Base-by-base conservation (phyloP, 2,797 vertebrate species). In the Fistularia tabacaria region DNA sequence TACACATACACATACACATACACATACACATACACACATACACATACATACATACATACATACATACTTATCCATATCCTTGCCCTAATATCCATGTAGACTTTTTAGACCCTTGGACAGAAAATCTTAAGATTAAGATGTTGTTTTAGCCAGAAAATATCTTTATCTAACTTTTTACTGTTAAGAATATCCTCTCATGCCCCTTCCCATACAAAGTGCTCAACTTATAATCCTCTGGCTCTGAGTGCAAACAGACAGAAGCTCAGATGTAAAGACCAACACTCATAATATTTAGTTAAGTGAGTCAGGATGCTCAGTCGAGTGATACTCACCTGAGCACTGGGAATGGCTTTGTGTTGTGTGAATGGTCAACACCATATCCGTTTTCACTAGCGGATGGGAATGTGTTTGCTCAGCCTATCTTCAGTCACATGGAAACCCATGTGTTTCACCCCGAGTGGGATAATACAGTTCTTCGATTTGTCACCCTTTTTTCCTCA, bases 241-340 rank as follows among this genome's bases (percentile, higher is more conserved):
- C 88, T 82, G 71, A 86, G 69, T 66, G 83, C 74, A 90, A 91
- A 91, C 77, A 88, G 54, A 55, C 58, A 50, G 78, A 74, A 76
- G 86, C 76, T 79, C 59, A 64, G 76, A 79, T 84, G 79, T 85
- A 86, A 86, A 88, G 87, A 78, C 73, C 75, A 83, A 85, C 85
- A 88, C 88, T 89, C 84, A 87, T 78, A 88, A 83, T 92, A 89
- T 92, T 92, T 91, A 67, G 80, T 82, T 89, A 90, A 88, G 84
- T 81, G 89, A 92, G 90, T 90, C 81, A 80, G 82, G 66, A 71
- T 25, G 25, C 25, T 25, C 73, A 69, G 85, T 85, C 86, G 87
- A 86, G 80, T 82, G 79, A 79, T 84, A 73, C 85, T 88, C 81
- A 89, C 88, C 85, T 89, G 87, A 86, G 73, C 69, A 54, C 66